Evolutionary conservation across 2,888 invertebrate species (phyloP).

Genomic region (Diarsia brunnea): DNA sequence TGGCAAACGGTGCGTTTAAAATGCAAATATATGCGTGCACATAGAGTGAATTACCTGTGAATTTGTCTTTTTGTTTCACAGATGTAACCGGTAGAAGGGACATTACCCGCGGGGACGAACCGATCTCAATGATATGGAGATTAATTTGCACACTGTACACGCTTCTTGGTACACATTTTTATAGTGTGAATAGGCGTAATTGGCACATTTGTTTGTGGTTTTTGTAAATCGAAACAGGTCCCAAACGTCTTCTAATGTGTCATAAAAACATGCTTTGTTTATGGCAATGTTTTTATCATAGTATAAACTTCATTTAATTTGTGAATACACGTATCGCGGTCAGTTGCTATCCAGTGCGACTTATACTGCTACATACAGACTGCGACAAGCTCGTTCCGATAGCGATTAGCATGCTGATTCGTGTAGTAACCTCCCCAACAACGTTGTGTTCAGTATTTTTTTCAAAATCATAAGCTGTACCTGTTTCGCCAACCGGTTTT

Average conservation of each 20-base stretch:
- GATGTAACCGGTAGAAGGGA: conserved; percentile 45
- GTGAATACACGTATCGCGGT: background rate
- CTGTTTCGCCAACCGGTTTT: conserved; percentile 44
- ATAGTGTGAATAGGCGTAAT: conserved; percentile 19
- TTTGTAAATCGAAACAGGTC: background rate
- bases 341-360: conserved; percentile 13
- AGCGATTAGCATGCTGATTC: conserved; percentile 10
- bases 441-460: conserved; percentile 35
- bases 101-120: conserved; percentile 65
- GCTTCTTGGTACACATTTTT: conserved; percentile 38
- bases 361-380: conserved; percentile 4
- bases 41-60: conserved; percentile 50
- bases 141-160: conserved; percentile 44
- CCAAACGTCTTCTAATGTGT: background rate
- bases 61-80: conserved; percentile 44
- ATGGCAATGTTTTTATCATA: conserved; percentile 8
- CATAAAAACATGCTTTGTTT: conserved; percentile 15
- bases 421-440: conserved; percentile 19
- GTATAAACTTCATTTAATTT: background rate
- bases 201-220: conserved; percentile 7
- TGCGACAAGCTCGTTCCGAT: conserved; percentile 7
- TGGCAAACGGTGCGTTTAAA: conserved; percentile 41
- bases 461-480: conserved; percentile 30
- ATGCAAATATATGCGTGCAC: conserved; percentile 61
- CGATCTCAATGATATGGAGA: conserved; percentile 50